These are phyloP conservation scores for Pristiophorus japonicus DNA, from an alignment of 2,113 vertebrate species.

Conservation along the genomic window DNA sequence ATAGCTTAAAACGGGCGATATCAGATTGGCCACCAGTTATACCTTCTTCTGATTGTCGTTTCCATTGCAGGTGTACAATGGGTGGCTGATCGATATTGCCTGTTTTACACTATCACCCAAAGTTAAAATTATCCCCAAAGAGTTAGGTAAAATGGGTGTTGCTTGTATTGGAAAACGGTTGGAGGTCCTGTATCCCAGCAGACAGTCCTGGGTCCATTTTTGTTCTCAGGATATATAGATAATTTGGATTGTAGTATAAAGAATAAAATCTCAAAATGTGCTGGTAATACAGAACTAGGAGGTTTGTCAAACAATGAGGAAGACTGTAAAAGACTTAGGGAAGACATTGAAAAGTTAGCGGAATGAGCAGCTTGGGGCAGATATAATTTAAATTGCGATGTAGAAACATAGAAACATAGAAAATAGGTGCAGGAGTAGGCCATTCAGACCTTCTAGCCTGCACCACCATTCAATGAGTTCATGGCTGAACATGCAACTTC, in stretches of 20 bases:
- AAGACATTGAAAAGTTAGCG: background rate
- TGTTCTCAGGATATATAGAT: background rate
- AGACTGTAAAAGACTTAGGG: too few relatives aligned
- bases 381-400: background rate
- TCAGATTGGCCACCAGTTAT: too few relatives aligned
- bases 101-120: background rate
- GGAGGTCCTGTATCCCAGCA: background rate
- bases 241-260: background rate
- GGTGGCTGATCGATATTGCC: background rate
- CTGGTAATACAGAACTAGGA: background rate
- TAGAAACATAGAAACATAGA: too few relatives aligned
- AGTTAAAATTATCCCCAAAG: background rate
- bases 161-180: background rate
- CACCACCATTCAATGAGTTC: too few relatives aligned
- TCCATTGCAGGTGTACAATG: background rate
- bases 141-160: background rate
- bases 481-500: too few relatives aligned
- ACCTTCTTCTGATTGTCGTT: background rate
- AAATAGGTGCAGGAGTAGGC: too few relatives aligned
- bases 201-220: background rate
- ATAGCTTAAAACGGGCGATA: background rate
- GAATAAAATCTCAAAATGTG: too few relatives aligned
- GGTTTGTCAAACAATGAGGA: background rate
- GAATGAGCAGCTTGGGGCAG: background rate
- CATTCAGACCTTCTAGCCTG: too few relatives aligned